These are phyloP conservation scores for crab-eating macaque (Macaca fascicularis) DNA, from an alignment of 2,113 vertebrate species.

Conservation along the genomic window DNA sequence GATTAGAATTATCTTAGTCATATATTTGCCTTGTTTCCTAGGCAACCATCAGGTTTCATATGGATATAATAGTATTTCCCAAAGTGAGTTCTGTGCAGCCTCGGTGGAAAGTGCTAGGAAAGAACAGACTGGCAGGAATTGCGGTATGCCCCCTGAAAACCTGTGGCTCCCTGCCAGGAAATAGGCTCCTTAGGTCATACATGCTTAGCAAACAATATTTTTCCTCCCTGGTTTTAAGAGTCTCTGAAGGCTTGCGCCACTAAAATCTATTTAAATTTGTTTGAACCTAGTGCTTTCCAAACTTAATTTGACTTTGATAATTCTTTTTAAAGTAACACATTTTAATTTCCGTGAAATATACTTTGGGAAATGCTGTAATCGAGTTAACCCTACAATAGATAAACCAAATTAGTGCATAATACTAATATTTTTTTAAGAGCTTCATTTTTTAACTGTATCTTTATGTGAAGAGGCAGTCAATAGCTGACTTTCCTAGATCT, in stretches of 20 bases:
- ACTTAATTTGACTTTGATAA: neutral
- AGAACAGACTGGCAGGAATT: fast-evolving
- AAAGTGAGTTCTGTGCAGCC: neutral
- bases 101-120: too few relatives aligned
- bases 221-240: neutral
- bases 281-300: neutral
- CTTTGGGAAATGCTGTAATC: neutral
- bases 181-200: neutral
- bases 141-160: neutral
- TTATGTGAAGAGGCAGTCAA: neutral
- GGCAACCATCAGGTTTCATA: neutral
- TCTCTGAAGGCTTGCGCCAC: neutral
- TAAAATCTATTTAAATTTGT: neutral
- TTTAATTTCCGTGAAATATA: neutral
- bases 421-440: neutral
- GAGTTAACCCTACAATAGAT: neutral
- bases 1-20: neutral
- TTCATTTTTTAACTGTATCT: neutral
- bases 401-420: neutral
- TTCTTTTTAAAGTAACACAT: neutral
- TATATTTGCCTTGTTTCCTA: neutral
- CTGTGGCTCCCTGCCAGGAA: fast-evolving
- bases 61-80: neutral
- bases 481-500: neutral
- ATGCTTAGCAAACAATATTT: neutral